A percentile compares a stretch with the other conserved stretches of the same genome.
Evolutionary conservation across 2,888 invertebrate genomes (phyloP).

Genomic region (Netelia fuscicornis): DNA sequence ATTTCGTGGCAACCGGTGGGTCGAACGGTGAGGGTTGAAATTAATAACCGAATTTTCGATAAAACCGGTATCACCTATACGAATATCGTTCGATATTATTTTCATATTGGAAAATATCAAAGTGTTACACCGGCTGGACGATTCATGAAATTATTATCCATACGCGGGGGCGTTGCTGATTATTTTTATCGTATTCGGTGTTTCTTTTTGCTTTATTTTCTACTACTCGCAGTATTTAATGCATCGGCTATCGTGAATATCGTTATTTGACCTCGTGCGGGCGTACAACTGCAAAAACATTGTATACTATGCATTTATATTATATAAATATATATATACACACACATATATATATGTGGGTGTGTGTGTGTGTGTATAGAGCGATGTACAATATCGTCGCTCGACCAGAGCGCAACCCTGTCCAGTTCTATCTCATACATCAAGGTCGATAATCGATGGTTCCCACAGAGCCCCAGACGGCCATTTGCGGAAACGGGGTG

Average conservation of each 20-base stretch:
- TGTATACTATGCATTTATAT: constrained; percentile 9
- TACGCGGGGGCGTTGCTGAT: not conserved
- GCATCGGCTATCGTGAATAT: constrained; percentile 34
- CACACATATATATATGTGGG: not conserved
- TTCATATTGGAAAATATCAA: constrained; percentile 35
- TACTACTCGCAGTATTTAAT: constrained; percentile 1
- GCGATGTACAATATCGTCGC: constrained; percentile 21
- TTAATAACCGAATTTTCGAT: constrained; percentile 53
- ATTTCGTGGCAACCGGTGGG: constrained; percentile 27
- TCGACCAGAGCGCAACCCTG: constrained; percentile 30
- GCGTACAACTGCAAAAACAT: constrained; percentile 25
- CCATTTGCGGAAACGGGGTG: constrained; percentile 98
- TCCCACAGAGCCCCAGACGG: constrained; percentile 92
- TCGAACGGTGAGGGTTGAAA: constrained; percentile 16
- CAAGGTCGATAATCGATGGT: constrained; percentile 72
- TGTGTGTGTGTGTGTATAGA: not conserved
- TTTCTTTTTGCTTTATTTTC: constrained; percentile 12
- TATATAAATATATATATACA: constrained; percentile 19
- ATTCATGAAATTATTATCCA: constrained; percentile 36
- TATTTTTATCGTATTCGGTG: not conserved
- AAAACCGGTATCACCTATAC: constrained; percentile 34
- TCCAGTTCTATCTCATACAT: constrained; percentile 50
- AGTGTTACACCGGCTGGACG: constrained; percentile 11
- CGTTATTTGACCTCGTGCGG: constrained; percentile 35
- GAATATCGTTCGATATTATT: constrained; percentile 38